These are phyloP conservation scores for Pristis pectinata DNA, from an alignment of 2,797 vertebrate species.

Conservation along the genomic window DNA sequence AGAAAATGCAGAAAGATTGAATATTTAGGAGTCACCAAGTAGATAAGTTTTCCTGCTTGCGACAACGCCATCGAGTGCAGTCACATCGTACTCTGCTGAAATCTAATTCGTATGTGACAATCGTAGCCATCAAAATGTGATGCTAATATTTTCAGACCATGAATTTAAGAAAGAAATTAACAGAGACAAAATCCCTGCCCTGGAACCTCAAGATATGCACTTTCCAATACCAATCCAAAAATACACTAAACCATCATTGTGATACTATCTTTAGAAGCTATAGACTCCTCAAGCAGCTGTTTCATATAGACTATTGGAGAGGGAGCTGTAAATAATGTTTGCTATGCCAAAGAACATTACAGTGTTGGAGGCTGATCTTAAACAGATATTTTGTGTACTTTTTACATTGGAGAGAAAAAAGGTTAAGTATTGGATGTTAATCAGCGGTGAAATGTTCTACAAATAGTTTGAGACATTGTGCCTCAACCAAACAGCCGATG, in stretches of 20 bases:
- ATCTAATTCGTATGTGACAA: not conserved
- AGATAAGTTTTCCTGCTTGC: constrained; percentile 58
- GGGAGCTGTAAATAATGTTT: not conserved
- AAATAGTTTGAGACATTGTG: not conserved
- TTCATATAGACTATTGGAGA: not conserved
- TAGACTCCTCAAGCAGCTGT: not conserved
- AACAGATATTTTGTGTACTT: not conserved
- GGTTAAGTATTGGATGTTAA: not conserved
- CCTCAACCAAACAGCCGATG: not conserved
- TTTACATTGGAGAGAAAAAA: not conserved
- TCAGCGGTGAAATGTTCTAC: constrained; percentile 1
- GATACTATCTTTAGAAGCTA: constrained; percentile 11
- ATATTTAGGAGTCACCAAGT: constrained; percentile 47
- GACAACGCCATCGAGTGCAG: constrained; percentile 54
- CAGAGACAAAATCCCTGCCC: not conserved
- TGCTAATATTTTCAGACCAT: not conserved
- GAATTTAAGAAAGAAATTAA: not conserved
- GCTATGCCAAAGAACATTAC: not conserved
- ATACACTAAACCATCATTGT: not conserved
- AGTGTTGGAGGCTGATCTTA: not conserved
- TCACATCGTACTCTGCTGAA: not conserved
- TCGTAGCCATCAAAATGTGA: not conserved
- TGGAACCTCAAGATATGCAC: constrained; percentile 22
- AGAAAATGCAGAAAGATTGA: constrained; percentile 53
- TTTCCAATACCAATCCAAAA: not conserved